phyloP scores from a whole-genome alignment of 1,140 invertebrate genomes.

The Drosophila chauvacae region DNA sequence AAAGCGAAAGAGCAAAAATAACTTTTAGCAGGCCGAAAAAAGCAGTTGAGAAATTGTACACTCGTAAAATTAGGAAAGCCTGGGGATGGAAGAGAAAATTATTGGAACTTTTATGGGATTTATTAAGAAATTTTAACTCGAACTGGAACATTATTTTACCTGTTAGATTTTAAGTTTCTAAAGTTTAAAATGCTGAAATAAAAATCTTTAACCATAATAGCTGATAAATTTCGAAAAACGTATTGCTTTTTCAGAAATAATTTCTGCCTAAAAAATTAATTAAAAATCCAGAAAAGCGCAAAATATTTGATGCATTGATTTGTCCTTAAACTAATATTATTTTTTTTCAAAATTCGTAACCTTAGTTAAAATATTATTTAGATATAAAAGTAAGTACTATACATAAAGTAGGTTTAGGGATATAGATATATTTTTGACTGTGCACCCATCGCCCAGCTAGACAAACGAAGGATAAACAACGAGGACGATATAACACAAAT shows the following conservation, averaged over 20 bases:
- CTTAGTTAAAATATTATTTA: too few relatives aligned
- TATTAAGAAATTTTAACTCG: not conserved
- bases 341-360: too few relatives aligned
- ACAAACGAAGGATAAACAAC: conserved; percentile 70
- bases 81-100: too few relatives aligned
- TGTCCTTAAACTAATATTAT: too few relatives aligned
- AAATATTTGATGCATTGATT: not conserved
- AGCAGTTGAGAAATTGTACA: conserved; percentile 60
- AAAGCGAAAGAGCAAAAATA: conserved; percentile 49
- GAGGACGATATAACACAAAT: conserved; percentile 70
- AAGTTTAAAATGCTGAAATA: not conserved
- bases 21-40: conserved; percentile 56
- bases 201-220: too few relatives aligned
- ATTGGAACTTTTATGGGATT: too few relatives aligned
- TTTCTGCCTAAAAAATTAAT: not conserved
- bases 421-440: not conserved
- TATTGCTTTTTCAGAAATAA: too few relatives aligned
- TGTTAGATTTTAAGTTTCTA: too few relatives aligned
- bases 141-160: not conserved
- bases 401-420: too few relatives aligned
- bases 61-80: not conserved
- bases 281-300: not conserved
- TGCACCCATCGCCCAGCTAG: conserved; percentile 31
- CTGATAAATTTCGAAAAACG: too few relatives aligned
- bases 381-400: too few relatives aligned